Percentiles rank a stretch among this genome's conserved stretches.
Evolutionary conservation across 2,797 vertebrate genomes (phyloP).

Genomic region (Picus viridis): DNA sequence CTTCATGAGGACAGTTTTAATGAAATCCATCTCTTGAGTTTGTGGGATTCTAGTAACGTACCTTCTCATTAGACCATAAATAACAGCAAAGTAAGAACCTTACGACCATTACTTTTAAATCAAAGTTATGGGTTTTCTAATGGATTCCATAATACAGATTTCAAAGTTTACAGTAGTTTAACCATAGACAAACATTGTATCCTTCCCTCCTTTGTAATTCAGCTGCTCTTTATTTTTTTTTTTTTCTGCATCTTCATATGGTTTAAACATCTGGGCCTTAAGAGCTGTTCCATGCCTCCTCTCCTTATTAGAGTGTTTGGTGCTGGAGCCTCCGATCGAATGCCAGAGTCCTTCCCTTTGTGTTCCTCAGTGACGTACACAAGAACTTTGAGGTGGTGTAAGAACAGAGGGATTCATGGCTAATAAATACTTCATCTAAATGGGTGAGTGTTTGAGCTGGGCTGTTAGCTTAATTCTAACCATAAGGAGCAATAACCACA

Average conservation of each 20-base stretch:
- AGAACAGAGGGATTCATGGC: slow-evolving; percentile 68
- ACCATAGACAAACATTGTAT: slow-evolving; percentile 60
- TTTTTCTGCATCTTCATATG: slow-evolving; percentile 59
- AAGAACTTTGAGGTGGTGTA: slow-evolving; percentile 70
- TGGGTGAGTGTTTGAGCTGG: slow-evolving; percentile 50
- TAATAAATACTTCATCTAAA: slow-evolving; percentile 64
- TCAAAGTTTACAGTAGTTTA: slow-evolving; percentile 72
- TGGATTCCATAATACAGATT: slow-evolving; percentile 51
- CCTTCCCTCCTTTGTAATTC: slow-evolving; percentile 50
- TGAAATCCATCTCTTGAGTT: slow-evolving; percentile 35
- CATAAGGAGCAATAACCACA: slow-evolving; percentile 50
- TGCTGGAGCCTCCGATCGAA: slow-evolving; percentile 18
- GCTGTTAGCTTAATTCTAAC: slow-evolving; percentile 67
- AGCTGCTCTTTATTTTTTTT: slow-evolving; percentile 72
- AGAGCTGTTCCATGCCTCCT: slow-evolving; percentile 32
- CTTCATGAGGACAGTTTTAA: slow-evolving; percentile 28
- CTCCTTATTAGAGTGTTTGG: slow-evolving; percentile 48
- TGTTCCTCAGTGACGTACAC: slow-evolving; percentile 52
- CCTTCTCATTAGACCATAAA: slow-evolving; percentile 43
- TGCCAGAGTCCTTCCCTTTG: slow-evolving; percentile 54
- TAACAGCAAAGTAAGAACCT: slow-evolving; percentile 24
- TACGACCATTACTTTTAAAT: slow-evolving; percentile 42
- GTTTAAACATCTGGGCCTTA: slow-evolving; percentile 70
- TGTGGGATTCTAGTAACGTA: not conserved
- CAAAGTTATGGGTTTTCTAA: slow-evolving; percentile 56